Evolutionary conservation across 2,888 invertebrate species (phyloP).

Genomic region (Apotomis betuletana): DNA sequence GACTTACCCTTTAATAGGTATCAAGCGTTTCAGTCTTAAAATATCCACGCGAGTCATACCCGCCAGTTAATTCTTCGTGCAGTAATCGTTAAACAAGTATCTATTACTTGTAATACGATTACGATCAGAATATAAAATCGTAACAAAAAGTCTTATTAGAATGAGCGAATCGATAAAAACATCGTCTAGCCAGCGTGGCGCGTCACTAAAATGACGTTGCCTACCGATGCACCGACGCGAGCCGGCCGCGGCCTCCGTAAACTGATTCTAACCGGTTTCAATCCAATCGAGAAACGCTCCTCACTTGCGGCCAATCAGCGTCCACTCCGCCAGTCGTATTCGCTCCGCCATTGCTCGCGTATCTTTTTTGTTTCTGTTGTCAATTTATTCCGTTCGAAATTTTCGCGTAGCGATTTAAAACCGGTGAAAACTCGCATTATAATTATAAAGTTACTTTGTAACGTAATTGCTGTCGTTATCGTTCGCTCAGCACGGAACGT

Average conservation of each 20-base stretch:
- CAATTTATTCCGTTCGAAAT: conserved; percentile 55
- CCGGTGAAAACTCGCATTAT: conserved; percentile 36
- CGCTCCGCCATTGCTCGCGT: conserved; percentile 59
- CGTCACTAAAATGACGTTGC: conserved; percentile 65
- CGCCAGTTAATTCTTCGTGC: neutral
- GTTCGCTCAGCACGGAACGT: conserved; percentile 9
- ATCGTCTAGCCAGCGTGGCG: conserved; percentile 47
- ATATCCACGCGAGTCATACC: conserved; percentile 5
- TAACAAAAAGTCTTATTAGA: neutral
- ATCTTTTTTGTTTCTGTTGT: conserved; percentile 50
- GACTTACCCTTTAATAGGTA: conserved; percentile 44
- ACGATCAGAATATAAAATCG: conserved; percentile 1
- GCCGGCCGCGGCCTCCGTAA: conserved; percentile 74
- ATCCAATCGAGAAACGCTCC: conserved; percentile 72
- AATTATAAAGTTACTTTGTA: neutral
- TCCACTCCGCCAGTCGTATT: conserved; percentile 67
- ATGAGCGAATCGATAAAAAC: conserved; percentile 46
- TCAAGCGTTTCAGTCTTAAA: conserved; percentile 22
- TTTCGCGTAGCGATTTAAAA: conserved; percentile 38
- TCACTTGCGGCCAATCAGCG: conserved; percentile 76
- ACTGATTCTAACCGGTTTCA: conserved; percentile 77
- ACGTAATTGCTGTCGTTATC: conserved; percentile 2
- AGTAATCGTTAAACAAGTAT: neutral
- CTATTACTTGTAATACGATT: neutral
- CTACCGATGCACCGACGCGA: conserved; percentile 68